Evolutionary conservation across 2,797 vertebrate species (phyloP), one percentile per base, ranked within the genome.

Genomic region (Tokudaia tokunoshimensis): DNA sequence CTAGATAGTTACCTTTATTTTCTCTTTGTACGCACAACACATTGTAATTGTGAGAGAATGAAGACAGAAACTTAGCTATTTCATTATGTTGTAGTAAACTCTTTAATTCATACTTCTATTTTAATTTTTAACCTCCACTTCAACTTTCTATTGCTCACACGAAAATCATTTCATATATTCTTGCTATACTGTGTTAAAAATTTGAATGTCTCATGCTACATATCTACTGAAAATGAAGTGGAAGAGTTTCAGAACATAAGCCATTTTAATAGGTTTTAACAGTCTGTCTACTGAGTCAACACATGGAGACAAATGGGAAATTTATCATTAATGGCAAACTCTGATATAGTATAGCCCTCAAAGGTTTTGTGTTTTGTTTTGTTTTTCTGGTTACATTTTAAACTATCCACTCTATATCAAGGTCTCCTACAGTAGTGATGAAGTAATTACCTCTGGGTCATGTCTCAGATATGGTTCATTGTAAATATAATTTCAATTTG

Each of bases 1-100:
- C 47, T 61, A 72, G 55, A 50, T 85, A 92, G 92, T 87, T 92
- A 85, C 82, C 80, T 79, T 81, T 55, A 37, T 85, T 67, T 95
- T 74, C 70, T 83, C 91, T 81, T 86, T 86, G 57, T 50, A 29
- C 41, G 65, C 11, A 83, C 0, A 1, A 57, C 47, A 52, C 13
- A 76, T 80, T 52, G 63, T 82, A 22, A 94, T 50, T 87, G 34
- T 78, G 57, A 67, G 55, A 37, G 72, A 95, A 87, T 8, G 19
- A 61, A 88, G 81, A 55, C 0, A 76, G 26, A 63, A 84, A 52
- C 76, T 61, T 34, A 55, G 47, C 31, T 70, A 74, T 65, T 85
- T 76, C 26, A 20, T 70, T 91, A 22, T 78, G 2, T 20, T 31
- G 65, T 15, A 52, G 37, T 10, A 34, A 88, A 65, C 15, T 70